Base-by-base conservation (phyloP, 2,888 invertebrate genomes). In the Nomada flava region DNA sequence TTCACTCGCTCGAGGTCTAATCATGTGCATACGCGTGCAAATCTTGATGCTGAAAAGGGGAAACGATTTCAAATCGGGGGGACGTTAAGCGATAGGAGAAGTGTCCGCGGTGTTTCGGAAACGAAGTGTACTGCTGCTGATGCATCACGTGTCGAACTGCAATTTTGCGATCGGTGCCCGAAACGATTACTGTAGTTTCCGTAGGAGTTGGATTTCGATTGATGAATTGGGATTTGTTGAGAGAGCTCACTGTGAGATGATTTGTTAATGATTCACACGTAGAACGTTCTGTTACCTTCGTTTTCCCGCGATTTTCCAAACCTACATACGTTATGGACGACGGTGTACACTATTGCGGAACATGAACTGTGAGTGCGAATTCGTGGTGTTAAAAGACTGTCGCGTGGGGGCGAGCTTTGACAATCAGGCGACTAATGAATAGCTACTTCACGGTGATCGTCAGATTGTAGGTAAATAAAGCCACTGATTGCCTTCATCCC, bases 271-370 rank as follows among this genome's bases (percentile, higher is more conserved):
- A 7, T 36, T 7, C 36, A 13, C 2, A 9, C 29, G 47, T 67
- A 20, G 36, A 26, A 60, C 23, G 23, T 44, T 23, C 18, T 9
- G 52, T 63, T n/a, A 0, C 26, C 0, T 50, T 15, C 10, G 50
- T 18, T 78, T 64, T 65, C 70, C 70, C 77, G 70, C 76, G 76
- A 70, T 55, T 76, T 75, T 20, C 60, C 2, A 5, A 29, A 2
- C 3, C 47, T 44, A 11, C 44, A 9, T 44, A 3, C 2, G 5
- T 44, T 52, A 18, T 18, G 20, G 11, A 26, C 29, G n/a, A 29
- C n/a, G 13, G 23, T n/a, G 67, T 20, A 26, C 18, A 50, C 26
- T 26, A 59, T 26, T 26, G 15, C 20, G n/a, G 13, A 18, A 15
- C 36, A 15, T n/a, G n/a, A 44, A 29, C n/a, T 47, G n/a, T 69